Conservation (phyloP, 2,113 vertebrate genomes). For the Sceloporus tristichus region DNA sequence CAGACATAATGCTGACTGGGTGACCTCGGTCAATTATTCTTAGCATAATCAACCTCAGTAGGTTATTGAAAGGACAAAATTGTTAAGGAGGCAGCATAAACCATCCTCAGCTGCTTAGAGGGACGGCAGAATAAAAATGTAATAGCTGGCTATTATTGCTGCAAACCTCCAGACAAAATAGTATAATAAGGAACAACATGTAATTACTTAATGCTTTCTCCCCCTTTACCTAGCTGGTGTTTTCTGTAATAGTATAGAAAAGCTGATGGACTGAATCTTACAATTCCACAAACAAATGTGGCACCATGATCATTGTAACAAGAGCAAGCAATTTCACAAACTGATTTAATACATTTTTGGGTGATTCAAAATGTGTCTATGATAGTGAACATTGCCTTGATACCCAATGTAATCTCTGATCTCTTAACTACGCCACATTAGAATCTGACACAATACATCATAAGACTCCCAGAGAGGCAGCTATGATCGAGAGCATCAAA, state of each 20-base stretch:
- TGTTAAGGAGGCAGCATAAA: not conserved
- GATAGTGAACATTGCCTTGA: conserved; percentile 36
- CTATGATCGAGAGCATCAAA: conserved; percentile 36
- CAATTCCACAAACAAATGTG: not conserved
- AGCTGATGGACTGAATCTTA: not conserved
- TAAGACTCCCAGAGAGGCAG: conserved; percentile 44
- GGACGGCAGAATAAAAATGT: not conserved
- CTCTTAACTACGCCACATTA: conserved; percentile 7
- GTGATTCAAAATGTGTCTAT: not conserved
- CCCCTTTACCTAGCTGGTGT: not conserved
- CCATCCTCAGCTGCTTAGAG: not conserved
- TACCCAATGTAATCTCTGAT: not conserved
- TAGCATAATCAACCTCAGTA: not conserved
- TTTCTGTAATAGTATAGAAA: not conserved
- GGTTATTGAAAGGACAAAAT: not conserved
- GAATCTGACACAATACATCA: conserved; percentile 42
- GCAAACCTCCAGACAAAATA: not conserved
- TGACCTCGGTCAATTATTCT: not conserved
- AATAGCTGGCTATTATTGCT: not conserved
- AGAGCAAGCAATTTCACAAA: conserved; percentile 6
- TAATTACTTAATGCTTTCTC: not conserved
- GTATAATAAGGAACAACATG: not conserved
- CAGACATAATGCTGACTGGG: not conserved
- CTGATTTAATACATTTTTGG: conserved; percentile 18
- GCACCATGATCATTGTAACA: not conserved